Conservation (phyloP, 2,113 vertebrate genomes). For the Cygnus atratus region DNA sequence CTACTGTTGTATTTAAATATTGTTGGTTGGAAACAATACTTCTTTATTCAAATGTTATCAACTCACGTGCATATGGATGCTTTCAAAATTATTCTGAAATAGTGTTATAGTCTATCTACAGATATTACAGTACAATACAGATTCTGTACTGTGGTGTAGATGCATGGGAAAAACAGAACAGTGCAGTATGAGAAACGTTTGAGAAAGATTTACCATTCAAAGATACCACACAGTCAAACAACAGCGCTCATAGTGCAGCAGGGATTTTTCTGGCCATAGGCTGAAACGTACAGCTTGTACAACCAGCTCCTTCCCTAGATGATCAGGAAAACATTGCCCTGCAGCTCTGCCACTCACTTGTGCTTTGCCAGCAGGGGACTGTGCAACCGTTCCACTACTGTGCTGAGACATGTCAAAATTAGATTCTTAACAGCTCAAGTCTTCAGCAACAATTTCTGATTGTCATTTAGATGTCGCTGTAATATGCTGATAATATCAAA, state of each 20-base stretch:
- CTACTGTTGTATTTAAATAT: not conserved
- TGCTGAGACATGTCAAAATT: rapidly evolving
- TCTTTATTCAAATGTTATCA: not conserved
- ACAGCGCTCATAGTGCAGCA: not conserved
- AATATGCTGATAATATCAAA: not conserved
- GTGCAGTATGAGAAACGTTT: not conserved
- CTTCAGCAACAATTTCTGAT: not conserved
- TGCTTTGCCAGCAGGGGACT: not conserved
- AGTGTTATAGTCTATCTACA: not conserved
- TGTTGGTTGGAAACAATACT: not conserved
- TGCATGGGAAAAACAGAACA: not conserved
- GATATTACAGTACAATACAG: not conserved
- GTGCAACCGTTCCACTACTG: not conserved
- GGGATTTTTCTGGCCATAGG: not conserved
- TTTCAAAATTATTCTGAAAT: not conserved
- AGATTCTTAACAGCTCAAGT: not conserved
- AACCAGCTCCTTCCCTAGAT: not conserved
- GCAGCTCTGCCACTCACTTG: not conserved
- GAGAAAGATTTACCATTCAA: not conserved
- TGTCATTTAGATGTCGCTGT: not conserved
- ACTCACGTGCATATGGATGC: not conserved
- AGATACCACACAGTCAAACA: not conserved
- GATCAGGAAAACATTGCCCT: not conserved
- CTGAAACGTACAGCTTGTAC: not conserved
- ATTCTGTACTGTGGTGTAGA: not conserved